Base-by-base conservation (phyloP, 1,140 invertebrate species). In the Lepidotrigona ventralis region DNA sequence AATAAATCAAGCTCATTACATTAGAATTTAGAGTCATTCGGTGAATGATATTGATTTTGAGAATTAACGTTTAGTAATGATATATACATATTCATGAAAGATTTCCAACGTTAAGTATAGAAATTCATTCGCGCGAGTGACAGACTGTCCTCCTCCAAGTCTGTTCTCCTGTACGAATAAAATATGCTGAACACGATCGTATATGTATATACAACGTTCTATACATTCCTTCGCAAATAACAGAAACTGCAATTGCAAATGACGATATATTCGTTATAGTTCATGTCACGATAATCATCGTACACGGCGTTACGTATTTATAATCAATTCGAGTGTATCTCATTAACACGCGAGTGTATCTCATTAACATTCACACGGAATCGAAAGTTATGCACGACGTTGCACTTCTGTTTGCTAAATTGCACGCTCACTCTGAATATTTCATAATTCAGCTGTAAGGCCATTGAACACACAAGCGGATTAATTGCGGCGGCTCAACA, bases 381-480 rank as follows among this genome's bases (percentile, higher is more conserved):
- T 80, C n/a, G 69, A 80, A 80, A 73, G 69, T 80, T 54, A 33
- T 53, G 75, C 56, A 14, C 58, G 11, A 17, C n/a, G 58, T 79
- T 63, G 56, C 54, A 23, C 15, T 53, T 80, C 33, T 53, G 21
- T 14, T 21, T 15, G 14, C 11, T 19, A 53, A 64, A n/a, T 2
- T 64, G 69, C 56, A 72, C 26, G 58, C 26, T 81, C 79, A 74
- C 26, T 53, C 19, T 63, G 46, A 74, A 74, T 33, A 33, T 81
- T 81, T 74, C 58, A 58, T 74, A 73, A 73, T 46, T 74, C 46
- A 9, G 6, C 39, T 33, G 51, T 80, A 68, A 71, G 19, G 29
- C n/a, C 23, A 46, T 46, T 46, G 58, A 23, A 4, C 63, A 33
- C 33, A 3, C n/a, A 33, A 3, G 26, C 26, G 66, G 66, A 51